Percentiles rank a stretch among this genome's conserved stretches.
Conservation (phyloP, 1,140 invertebrate species). For the Anoplolepis gracilipes region DNA sequence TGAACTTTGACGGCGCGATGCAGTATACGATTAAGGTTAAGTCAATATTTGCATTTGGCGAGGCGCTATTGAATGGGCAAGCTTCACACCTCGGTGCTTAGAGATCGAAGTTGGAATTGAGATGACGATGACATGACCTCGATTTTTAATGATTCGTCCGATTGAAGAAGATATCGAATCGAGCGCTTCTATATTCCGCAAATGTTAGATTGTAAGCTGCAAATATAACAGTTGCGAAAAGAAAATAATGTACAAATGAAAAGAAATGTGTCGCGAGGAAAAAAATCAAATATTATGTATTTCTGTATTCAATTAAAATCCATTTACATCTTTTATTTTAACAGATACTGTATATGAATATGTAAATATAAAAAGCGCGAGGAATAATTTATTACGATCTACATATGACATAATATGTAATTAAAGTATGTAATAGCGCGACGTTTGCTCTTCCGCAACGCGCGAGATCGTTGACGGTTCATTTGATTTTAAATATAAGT, state of each 20-base stretch:
- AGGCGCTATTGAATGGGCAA: conserved; percentile 38
- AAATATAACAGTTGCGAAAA: not conserved
- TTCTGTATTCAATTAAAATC: too few species aligned
- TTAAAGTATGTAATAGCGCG: conserved; percentile 4
- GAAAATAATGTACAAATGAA: not conserved
- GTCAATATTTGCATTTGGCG: conserved; percentile 74
- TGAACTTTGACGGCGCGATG: not conserved
- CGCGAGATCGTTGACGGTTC: not conserved
- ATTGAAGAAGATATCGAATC: conserved; percentile 27
- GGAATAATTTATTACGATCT: conserved; percentile 7
- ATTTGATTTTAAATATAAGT: conserved; percentile 12
- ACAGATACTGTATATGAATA: not conserved
- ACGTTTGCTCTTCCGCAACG: conserved; percentile 6
- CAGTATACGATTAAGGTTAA: conserved; percentile 73
- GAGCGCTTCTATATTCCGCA: not conserved
- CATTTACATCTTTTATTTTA: not conserved
- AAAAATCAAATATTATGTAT: not conserved
- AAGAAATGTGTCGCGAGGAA: not conserved
- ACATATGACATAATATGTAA: too few species aligned
- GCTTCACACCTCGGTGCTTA: conserved; percentile 8
- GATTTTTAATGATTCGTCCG: conserved; percentile 32
- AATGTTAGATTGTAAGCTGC: not conserved
- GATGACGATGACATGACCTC: conserved; percentile 50
- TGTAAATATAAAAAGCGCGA: too few species aligned
- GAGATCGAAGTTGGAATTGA: conserved; percentile 65